Conservation (phyloP, 2,888 invertebrate genomes). For the Eristalis intricaria region DNA sequence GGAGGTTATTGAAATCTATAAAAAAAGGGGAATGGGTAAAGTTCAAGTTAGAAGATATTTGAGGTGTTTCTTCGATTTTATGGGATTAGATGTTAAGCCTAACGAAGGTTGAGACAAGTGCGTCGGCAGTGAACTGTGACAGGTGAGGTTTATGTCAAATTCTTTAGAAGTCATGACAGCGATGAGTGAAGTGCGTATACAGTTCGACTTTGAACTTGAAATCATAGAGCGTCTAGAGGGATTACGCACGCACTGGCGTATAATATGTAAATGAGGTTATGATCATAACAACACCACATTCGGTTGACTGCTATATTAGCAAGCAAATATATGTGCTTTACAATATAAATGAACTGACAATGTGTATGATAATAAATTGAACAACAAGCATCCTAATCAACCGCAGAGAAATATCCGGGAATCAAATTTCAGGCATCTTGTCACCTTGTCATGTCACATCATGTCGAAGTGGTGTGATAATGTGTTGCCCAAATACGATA, state of each 20-base stretch:
- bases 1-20: conserved; percentile 45
- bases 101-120: neutral
- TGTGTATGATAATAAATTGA: neutral
- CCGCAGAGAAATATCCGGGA: neutral
- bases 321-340: neutral
- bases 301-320: neutral
- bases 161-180: neutral
- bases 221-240: neutral
- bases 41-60: neutral
- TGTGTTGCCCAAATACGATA: neutral
- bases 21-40: neutral
- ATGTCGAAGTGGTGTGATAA: neutral
- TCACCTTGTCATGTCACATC: neutral
- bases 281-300: too few relatives aligned
- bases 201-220: neutral
- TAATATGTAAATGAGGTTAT: neutral
- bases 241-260: neutral
- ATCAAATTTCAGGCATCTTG: neutral
- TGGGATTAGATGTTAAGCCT: neutral
- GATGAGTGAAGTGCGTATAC: too few relatives aligned
- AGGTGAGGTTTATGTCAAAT: neutral
- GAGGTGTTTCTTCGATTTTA: neutral
- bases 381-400: too few relatives aligned
- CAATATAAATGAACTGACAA: neutral
- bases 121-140: neutral